Evolutionary conservation across 2,888 invertebrate genomes (phyloP), one percentile per base, ranked within the genome.

Genomic region (Tyria jacobaeae): DNA sequence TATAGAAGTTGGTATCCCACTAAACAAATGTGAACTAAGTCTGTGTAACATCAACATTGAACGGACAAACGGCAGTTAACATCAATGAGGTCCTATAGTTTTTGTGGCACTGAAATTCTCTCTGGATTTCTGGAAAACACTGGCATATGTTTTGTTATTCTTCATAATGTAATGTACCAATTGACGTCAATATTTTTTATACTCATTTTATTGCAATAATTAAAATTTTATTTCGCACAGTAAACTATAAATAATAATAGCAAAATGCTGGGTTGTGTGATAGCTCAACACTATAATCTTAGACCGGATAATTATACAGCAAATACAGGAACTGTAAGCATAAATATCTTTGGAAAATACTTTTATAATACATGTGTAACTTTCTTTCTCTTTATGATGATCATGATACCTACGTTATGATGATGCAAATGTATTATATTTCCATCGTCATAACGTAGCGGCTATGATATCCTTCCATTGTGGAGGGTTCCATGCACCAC

Each of bases 181-280:
- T 44, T 5, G 5, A 21, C 12, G 21, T 44, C 44, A 3, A 21
- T 2, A 44, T 12, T 44, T 12, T 21, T 21, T 21, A n/a, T 5
- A 4, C 5, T 15, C 15, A 2, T 1, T 14, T 12, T 44, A 3
- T 44, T 39, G 9, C 10, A 21, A 10, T 9, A 21, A 21, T 21
- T 44, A 10, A 21, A 3, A 44, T 44, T 44, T 12, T 44, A 12
- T 39, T n/a, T n/a, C n/a, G n/a, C n/a, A n/a, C n/a, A 44, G 12
- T 12, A 41, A 21, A 21, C 10, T 44, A 9, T 55, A 31, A 21
- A 10, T 4, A n/a, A n/a, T n/a, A n/a, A n/a, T 1, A 53, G 4
- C 5, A 53, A 39, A 21, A 55, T 44, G 55, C 21, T 55, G 41
- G 55, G 34, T 9, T 44, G 55, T 21, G 31, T 55, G 3, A 9